These are phyloP conservation scores for Crotalus horridus DNA, from an alignment of 2,113 vertebrate species.

Conservation along the genomic window DNA sequence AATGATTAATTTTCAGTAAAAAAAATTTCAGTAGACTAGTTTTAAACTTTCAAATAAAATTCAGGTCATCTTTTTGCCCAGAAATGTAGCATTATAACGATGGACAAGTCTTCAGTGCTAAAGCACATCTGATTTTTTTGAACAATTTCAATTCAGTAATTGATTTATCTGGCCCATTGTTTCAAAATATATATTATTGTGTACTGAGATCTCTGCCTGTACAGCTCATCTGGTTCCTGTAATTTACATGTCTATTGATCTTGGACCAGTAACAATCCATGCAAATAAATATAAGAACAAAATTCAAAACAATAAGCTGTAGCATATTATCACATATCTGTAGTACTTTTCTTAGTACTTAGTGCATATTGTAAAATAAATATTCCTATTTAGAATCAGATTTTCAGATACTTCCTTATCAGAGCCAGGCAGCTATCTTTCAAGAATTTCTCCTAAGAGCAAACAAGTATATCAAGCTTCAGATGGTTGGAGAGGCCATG, in stretches of 20 bases:
- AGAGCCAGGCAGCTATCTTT: slow-evolving; percentile 81
- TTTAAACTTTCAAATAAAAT: neutral
- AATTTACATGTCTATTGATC: neutral
- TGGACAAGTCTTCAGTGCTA: neutral
- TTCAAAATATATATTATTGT: neutral
- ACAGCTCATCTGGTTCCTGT: neutral
- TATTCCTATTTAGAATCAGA: slow-evolving; percentile 73
- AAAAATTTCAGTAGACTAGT: neutral
- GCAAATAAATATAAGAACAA: neutral
- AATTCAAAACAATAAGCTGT: neutral
- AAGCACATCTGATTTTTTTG: neutral
- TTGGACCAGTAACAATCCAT: neutral
- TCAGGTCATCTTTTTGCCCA: neutral
- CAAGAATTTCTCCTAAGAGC: slow-evolving; percentile 91
- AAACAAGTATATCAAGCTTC: slow-evolving; percentile 89
- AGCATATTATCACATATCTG: neutral
- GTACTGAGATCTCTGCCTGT: neutral
- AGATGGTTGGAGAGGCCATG: slow-evolving; percentile 80
- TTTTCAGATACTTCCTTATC: slow-evolving; percentile 68
- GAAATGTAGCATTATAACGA: neutral
- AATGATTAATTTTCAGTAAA: neutral
- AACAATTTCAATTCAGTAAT: neutral
- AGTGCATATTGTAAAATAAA: slow-evolving; percentile 33
- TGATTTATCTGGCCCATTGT: neutral
- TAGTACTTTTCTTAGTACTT: neutral